Evolutionary conservation across 2,797 vertebrate species (phyloP), one percentile per base, ranked within the genome.

Genomic region (Poecilia wingei): DNA sequence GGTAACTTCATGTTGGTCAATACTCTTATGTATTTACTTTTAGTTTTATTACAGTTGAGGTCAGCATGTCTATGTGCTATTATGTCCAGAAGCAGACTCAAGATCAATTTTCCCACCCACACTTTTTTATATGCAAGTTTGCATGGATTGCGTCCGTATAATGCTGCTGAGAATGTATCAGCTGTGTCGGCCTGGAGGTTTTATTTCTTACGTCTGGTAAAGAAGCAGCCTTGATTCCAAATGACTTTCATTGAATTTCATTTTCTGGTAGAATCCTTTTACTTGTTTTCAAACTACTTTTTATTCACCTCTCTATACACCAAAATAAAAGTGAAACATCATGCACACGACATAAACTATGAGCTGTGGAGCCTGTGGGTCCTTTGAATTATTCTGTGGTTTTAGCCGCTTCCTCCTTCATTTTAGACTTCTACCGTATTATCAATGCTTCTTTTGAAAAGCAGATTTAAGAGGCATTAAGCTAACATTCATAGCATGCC

Each of bases 391-490:
- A 39, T 73, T 53, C 1, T 72, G 41, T 49, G 31, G 1, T 25
- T 49, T 39, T 28, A 13, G 18, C 45, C 9, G 13, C 59, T 76
- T 79, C 69, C 72, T 57, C 51, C 0, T 51, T 53, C 59, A 6
- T 77, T 78, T 31, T 78, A 20, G 8, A 25, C 25, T 45, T 68
- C 25, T 31, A n/a, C 51, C 22, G 1, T 53, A 39, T 9, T 20
- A 41, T 25, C 36, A 68, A 36, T 51, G n/a, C 25, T 78, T 77
- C 78, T 83, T 81, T 82, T 68, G 78, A 72, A 76, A 3, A 70
- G 77, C 72, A 84, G 81, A 86, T 87, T 86, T 79, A 68, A 41
- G 57, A 78, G 57, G 57, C 66, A 76, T 87, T 77, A 45, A 46
- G 25, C 57, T 73, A 81, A 46, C 18, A 46, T 75, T 85, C 45